Conservation (phyloP, 1,140 invertebrate genomes). For the Sinonovacula constricta region DNA sequence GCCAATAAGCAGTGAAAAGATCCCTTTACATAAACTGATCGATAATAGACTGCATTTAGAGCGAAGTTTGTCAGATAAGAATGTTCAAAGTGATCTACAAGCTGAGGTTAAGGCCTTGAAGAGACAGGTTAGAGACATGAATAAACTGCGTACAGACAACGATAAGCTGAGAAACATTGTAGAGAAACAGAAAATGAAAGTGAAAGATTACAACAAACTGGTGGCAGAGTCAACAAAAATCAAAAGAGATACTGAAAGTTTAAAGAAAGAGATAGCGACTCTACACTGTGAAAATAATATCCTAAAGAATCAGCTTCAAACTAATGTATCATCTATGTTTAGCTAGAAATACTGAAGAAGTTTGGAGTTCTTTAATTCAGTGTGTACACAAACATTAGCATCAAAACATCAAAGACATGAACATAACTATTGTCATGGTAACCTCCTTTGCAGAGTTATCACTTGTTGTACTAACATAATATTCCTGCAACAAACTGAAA, state of each 20-base stretch:
- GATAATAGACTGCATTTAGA: conserved; percentile 34
- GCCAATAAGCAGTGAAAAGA: conserved; percentile 15
- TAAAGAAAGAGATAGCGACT: conserved; percentile 35
- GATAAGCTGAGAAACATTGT: conserved; percentile 37
- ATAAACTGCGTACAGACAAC: conserved; percentile 40
- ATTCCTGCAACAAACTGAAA: too few relatives aligned
- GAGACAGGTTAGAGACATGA: conserved; percentile 25
- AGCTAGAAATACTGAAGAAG: too few relatives aligned
- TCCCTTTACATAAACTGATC: conserved; percentile 36
- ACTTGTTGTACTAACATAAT: too few relatives aligned
- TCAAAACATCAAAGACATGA: not conserved
- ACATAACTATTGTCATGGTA: too few relatives aligned
- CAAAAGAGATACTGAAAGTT: conserved; percentile 44
- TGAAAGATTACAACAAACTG: conserved; percentile 46
- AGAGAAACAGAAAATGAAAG: conserved; percentile 39
- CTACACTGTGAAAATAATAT: conserved; percentile 25
- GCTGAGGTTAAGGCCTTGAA: conserved; percentile 48
- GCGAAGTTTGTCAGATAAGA: conserved; percentile 6
- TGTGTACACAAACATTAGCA: not conserved
- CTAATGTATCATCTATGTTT: conserved; percentile 37
- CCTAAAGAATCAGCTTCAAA: conserved; percentile 30
- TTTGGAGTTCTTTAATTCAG: too few relatives aligned
- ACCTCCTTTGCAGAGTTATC: too few relatives aligned
- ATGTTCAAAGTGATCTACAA: conserved; percentile 9
- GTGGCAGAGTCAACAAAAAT: conserved; percentile 25